A percentile compares a stretch with the other conserved stretches of the same genome.
Conservation (phyloP, 2,888 invertebrate species). For the Coenonympha glycerion region DNA sequence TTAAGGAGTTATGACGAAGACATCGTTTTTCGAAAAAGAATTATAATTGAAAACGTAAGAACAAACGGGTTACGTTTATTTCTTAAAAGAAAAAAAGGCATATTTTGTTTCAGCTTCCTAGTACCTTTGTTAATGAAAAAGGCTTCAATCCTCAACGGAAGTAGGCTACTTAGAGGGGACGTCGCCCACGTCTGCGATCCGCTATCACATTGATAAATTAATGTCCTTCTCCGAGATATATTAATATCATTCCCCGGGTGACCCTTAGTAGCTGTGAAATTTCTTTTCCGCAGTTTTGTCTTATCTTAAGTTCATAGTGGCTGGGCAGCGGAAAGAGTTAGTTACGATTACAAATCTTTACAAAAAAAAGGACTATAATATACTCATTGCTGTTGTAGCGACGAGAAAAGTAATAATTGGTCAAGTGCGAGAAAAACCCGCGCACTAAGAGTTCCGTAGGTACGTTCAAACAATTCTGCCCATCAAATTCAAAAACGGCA, state of each 20-base stretch:
- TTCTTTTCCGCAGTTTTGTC: slow-evolving; percentile 6
- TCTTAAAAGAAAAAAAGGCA: neutral
- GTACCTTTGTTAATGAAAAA: slow-evolving; percentile 2
- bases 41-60: neutral
- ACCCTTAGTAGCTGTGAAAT: slow-evolving; percentile 2
- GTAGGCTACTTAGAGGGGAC: neutral
- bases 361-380: neutral
- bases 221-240: slow-evolving; percentile 10
- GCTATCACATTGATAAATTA: slow-evolving; percentile 13
- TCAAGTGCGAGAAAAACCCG: too few relatives aligned
- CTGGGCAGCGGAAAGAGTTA: slow-evolving; percentile 6
- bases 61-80: neutral
- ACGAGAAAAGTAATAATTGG: too few relatives aligned
- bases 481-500: too few relatives aligned
- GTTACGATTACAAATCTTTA: neutral
- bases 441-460: too few relatives aligned
- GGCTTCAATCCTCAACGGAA: neutral
- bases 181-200: neutral
- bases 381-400: too few relatives aligned
- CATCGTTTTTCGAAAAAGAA: neutral
- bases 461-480: too few relatives aligned
- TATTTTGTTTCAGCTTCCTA: neutral
- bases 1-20: too few relatives aligned
- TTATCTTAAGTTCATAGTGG: slow-evolving; percentile 9
- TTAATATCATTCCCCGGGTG: slow-evolving; percentile 6